Conservation (phyloP, 2,797 vertebrate genomes). For the Otolemur crassicaudatus region DNA sequence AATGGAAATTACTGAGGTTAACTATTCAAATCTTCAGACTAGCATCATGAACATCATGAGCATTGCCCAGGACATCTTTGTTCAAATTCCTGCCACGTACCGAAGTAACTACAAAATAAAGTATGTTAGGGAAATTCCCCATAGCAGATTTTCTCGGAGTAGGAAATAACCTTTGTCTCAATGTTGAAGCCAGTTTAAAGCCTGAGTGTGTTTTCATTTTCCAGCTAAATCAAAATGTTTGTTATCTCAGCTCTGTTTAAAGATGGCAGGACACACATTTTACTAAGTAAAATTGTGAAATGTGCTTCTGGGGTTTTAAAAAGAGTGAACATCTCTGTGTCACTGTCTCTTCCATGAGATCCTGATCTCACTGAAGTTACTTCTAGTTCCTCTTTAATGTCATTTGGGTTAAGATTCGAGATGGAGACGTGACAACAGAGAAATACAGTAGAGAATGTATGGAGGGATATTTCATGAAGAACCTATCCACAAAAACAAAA, state of each 20-base stretch:
- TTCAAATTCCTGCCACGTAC: background rate
- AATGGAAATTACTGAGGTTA: background rate
- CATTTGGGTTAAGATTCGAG: background rate
- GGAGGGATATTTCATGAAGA: conserved; percentile 21
- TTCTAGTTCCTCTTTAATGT: background rate
- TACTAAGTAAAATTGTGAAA: background rate
- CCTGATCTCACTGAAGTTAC: background rate
- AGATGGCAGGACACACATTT: background rate
- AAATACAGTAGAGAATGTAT: background rate
- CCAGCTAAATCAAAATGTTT: background rate
- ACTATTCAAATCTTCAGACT: background rate
- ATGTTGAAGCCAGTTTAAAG: background rate
- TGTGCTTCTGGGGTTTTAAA: background rate
- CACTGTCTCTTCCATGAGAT: background rate
- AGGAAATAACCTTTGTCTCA: background rate
- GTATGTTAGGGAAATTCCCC: background rate
- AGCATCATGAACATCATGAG: accelerated
- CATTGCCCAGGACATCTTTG: background rate
- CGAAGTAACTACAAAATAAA: background rate
- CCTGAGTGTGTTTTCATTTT: background rate
- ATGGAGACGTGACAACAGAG: background rate
- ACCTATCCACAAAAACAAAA: background rate
- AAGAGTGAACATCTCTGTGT: background rate
- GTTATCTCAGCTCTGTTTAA: background rate
- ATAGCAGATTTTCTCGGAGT: background rate